phyloP scores from a whole-genome alignment of 2,797 vertebrate genomes.

The Nannoperca australis region DNA sequence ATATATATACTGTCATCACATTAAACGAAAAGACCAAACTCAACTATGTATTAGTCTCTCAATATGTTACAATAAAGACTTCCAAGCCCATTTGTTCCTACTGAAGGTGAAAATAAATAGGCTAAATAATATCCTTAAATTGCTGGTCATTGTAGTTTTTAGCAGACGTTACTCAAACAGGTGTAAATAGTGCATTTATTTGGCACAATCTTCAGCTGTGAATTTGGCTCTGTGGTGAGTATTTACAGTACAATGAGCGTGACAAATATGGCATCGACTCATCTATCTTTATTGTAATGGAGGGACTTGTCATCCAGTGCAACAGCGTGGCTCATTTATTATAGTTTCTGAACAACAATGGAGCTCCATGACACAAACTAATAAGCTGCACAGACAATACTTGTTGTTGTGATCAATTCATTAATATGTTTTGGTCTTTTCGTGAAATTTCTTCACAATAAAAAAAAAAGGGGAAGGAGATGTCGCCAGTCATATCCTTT shows the following conservation, averaged over 20 bases:
- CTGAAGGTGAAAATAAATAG: background rate
- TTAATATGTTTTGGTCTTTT: conserved; percentile 3
- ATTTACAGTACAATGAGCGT: background rate
- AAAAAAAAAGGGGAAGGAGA: too few relatives aligned
- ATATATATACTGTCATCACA: background rate
- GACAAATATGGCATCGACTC: background rate
- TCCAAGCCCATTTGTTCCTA: background rate
- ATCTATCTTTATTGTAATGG: background rate
- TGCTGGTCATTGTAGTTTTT: background rate
- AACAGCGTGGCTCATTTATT: background rate
- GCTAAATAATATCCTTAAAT: background rate
- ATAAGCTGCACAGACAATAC: background rate
- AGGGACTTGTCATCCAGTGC: background rate
- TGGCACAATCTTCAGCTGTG: background rate
- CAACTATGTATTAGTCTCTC: background rate
- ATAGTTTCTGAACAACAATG: conserved; percentile 7
- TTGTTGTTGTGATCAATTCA: background rate
- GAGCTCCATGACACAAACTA: background rate
- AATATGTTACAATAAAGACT: background rate
- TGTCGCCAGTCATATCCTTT: background rate
- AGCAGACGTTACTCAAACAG: background rate
- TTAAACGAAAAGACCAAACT: background rate
- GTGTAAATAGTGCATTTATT: background rate
- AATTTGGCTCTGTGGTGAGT: background rate
- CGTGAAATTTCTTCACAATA: background rate